Evolutionary conservation across 2,888 invertebrate genomes (phyloP), one percentile per base, ranked within the genome.

Genomic region (Muscina levida): DNA sequence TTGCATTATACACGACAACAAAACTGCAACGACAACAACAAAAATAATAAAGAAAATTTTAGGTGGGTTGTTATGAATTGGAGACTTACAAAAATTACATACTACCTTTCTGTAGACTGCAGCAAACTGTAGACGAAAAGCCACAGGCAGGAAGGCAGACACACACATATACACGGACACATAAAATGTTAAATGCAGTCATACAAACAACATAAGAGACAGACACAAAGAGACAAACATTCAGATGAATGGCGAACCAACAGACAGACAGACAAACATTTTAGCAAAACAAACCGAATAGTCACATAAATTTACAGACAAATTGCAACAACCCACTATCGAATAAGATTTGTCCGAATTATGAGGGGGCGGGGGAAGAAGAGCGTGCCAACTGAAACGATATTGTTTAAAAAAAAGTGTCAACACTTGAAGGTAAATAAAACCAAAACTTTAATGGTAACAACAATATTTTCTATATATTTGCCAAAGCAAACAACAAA

Each of bases 291-390:
- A 13, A 39, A 65, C 53, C 67, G 46, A 56, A 68, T 39, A 72
- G 48, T 37, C 46, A 62, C 31, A 62, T 67, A 46, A 72, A 70
- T 22, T 62, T 56, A 37, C 72, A 78, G 77, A 82, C 80, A 76
- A 77, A 80, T 79, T 78, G 75, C 76, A 76, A 73, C 76, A 73
- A 72, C 73, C 79, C 70, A 79, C 82, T 71, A 59, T 46, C 48
- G 56, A n/a, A 44, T 57, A 44, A 56, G 48, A 70, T 74, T 82
- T 79, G 82, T 82, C 80, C 76, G 72, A 78, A 75, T 71, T 62
- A 66, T 15, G 31, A 17, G 17, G 17, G 51, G n/a, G 4, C 22
- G 53, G 1, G 24, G 11, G 37, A n/a, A 57, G 11, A 17, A 31
- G 3, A n/a, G n/a, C n/a, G n/a, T n/a, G n/a, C n/a, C n/a, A n/a